phyloP scores from a whole-genome alignment of 2,888 invertebrate species.

The Galerucella calmariensis region DNA sequence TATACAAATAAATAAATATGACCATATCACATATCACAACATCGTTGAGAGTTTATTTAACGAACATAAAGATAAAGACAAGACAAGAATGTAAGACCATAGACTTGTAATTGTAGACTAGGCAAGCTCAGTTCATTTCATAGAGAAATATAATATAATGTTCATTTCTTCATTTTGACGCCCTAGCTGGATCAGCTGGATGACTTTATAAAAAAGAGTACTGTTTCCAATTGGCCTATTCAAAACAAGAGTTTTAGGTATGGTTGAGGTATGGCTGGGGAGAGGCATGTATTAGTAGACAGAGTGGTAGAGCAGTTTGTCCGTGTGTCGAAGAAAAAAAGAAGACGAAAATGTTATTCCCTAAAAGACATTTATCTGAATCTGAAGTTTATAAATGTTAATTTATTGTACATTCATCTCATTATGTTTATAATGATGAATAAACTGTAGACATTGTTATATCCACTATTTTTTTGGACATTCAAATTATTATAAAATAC shows the following conservation, averaged over 20 bases:
- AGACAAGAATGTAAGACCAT: too few relatives aligned
- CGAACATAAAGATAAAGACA: neutral
- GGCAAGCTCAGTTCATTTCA: too few relatives aligned
- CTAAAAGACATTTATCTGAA: constrained; percentile 2
- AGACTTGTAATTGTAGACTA: too few relatives aligned
- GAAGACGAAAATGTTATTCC: constrained; percentile 8
- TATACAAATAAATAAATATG: constrained; percentile 3
- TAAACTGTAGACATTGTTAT: neutral
- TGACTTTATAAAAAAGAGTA: too few relatives aligned
- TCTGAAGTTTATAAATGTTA: constrained; percentile 15
- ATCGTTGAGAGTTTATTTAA: neutral
- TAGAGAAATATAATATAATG: too few relatives aligned
- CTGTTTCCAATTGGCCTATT: too few relatives aligned
- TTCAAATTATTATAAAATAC: neutral
- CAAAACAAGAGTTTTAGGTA: too few relatives aligned
- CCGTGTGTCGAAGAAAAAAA: neutral
- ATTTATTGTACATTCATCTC: constrained; percentile 1
- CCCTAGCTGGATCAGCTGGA: too few relatives aligned
- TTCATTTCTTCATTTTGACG: too few relatives aligned
- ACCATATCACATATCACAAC: neutral
- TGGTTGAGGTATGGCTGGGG: too few relatives aligned
- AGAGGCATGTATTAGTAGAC: too few relatives aligned
- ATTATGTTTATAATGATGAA: neutral
- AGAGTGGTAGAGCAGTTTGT: too few relatives aligned
- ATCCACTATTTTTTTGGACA: neutral